phyloP scores from a whole-genome alignment of 2,888 invertebrate species.

The Malthinus seriepunctatus region DNA sequence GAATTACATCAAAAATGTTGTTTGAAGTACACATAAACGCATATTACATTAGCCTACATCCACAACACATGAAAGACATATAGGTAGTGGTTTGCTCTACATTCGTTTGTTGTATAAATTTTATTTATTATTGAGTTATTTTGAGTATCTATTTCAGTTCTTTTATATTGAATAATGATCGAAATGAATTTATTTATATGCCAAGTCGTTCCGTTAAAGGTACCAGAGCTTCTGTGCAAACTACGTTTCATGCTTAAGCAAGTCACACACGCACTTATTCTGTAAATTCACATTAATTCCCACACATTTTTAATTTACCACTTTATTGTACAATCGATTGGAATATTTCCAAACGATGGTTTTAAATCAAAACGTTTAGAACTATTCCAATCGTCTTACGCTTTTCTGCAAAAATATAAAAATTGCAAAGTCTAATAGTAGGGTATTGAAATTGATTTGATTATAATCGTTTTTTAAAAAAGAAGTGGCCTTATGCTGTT shows the following conservation, averaged over 20 bases:
- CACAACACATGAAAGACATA: conserved; percentile 21
- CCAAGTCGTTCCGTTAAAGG: conserved; percentile 38
- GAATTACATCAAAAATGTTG: neutral
- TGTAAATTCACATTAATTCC: conserved; percentile 28
- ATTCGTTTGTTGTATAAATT: neutral
- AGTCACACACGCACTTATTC: conserved; percentile 35
- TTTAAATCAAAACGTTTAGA: neutral
- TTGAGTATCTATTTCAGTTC: neutral
- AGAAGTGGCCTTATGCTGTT: conserved; percentile 3
- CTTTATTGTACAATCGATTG: conserved; percentile 15
- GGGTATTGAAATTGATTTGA: neutral
- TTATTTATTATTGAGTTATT: conserved; percentile 3
- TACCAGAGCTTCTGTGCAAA: conserved; percentile 49
- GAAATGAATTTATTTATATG: conserved; percentile 8
- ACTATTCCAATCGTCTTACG: neutral
- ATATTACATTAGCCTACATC: conserved; percentile 19
- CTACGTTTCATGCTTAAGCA: conserved; percentile 48
- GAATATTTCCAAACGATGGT: conserved; percentile 13
- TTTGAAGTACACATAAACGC: conserved; percentile 21
- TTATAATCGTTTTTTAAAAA: neutral
- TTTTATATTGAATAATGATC: neutral
- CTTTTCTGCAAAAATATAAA: neutral
- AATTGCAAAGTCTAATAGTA: neutral
- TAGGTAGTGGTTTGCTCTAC: conserved; percentile 35
- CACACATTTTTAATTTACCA: conserved; percentile 18